Base-by-base conservation (phyloP, 2,888 invertebrate species). In the Gastracanthus pulcherrimus region DNA sequence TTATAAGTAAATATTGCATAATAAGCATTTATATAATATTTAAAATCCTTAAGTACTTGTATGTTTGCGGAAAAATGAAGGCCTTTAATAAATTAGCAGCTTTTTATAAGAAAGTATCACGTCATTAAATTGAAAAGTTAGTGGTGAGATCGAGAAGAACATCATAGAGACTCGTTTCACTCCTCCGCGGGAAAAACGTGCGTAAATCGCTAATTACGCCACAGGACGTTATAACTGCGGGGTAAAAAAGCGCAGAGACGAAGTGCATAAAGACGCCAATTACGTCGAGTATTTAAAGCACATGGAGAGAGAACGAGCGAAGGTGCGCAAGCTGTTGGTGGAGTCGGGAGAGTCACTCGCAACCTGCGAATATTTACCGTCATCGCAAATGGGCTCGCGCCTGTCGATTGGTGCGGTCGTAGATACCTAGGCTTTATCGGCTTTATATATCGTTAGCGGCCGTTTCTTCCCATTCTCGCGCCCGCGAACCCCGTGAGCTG, bases 401-500 rank as follows among this genome's bases (percentile, higher is more conserved):
- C n/a, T 29, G 11, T 58, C 58, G 58, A 58, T 58, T 9, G 23
- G 55, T 26, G 13, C 29, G 13, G 23, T 58, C 29, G 58, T 58
- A 58, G 58, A 58, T 58, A 23, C 11, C 26, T 13, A 11, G 13
- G 58, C 26, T 58, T 9, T 58, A 58, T 58, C 29, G 58, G 26
- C 23, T 26, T 11, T 26, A 13, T n/a, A n/a, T 58, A 58, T 58
- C 55, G 55, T 9, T 16, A 41, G 41, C 41, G 26, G 26, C 55
- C 41, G 38, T 38, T 38, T 38, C 38, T 38, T n/a, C n/a, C n/a
- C n/a, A n/a, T n/a, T n/a, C 23, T 19, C 55, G 26, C 11, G 55
- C 23, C 19, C 23, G 55, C 71, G n/a, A n/a, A n/a, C n/a, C n/a
- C n/a, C n/a, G n/a, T 76, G 75, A 80, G 76, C 80, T 51, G 84